A percentile compares a stretch with the other conserved stretches of the same genome.
Conservation (phyloP, 2,888 invertebrate genomes). For the Pandemis corylana region DNA sequence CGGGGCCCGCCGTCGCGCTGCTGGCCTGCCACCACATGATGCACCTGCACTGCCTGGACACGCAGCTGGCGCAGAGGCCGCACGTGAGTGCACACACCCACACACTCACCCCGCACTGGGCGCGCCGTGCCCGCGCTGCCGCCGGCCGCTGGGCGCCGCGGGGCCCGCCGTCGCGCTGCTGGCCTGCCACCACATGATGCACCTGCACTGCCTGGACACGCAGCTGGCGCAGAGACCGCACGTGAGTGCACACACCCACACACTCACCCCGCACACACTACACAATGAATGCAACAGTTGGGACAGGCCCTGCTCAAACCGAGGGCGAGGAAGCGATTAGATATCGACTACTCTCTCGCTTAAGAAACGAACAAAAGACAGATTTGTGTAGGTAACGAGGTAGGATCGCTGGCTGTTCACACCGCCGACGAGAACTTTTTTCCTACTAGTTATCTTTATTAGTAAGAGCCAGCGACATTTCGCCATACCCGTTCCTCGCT, state of each 20-base stretch:
- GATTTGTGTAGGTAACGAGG: too few species aligned
- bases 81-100: neutral
- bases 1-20: slow-evolving; percentile 87
- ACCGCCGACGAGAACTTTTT: too few species aligned
- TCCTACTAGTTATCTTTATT: too few species aligned
- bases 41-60: slow-evolving; percentile 92
- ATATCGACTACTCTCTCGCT: too few species aligned
- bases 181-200: slow-evolving; percentile 91
- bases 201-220: slow-evolving; percentile 91
- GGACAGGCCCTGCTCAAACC: too few species aligned
- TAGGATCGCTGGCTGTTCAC: too few species aligned
- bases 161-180: slow-evolving; percentile 87
- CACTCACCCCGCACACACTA: neutral
- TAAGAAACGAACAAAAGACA: too few species aligned
- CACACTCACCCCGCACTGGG: neutral
- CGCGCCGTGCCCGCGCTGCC: too few species aligned
- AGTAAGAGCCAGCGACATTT: too few species aligned
- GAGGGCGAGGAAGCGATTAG: too few species aligned
- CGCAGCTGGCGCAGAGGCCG: slow-evolving; percentile 80
- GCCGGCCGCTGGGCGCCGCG: slow-evolving; percentile 85
- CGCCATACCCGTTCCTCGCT: too few species aligned
- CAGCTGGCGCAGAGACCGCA: slow-evolving; percentile 61
- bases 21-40: slow-evolving; percentile 91
- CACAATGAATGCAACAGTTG: slow-evolving; percentile 51
- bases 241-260: slow-evolving; percentile 12